Conservation (phyloP, 2,797 vertebrate species). For the Gastrophryne carolinensis region DNA sequence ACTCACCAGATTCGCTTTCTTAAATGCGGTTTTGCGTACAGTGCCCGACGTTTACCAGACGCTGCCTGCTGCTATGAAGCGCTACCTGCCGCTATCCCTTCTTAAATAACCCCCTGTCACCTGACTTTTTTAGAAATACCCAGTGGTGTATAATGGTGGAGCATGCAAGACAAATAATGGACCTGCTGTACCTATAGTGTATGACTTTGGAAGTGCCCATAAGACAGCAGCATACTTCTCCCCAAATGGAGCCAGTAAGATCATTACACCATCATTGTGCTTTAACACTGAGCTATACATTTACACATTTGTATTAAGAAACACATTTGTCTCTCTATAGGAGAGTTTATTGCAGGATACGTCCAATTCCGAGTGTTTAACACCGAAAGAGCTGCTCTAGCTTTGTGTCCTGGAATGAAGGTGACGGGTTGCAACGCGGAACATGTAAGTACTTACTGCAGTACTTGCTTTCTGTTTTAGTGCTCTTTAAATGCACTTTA, state of each 20-base stretch:
- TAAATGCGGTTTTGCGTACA: no score
- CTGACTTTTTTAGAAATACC: conserved; percentile 1
- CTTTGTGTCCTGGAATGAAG: conserved; percentile 69
- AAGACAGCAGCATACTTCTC: background rate
- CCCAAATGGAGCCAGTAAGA: background rate
- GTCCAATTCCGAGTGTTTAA: conserved; percentile 70
- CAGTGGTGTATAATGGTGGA: background rate
- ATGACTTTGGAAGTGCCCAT: background rate
- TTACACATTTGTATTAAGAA: no score
- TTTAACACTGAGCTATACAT: no score
- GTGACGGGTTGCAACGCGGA: conserved; percentile 63
- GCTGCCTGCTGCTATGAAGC: no score
- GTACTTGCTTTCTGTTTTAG: no score
- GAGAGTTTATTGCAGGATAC: conserved; percentile 63
- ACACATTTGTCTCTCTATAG: no score
- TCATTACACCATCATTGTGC: no score
- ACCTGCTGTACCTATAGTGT: background rate
- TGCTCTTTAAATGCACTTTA: no score
- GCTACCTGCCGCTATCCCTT: no score
- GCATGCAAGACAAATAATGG: background rate
- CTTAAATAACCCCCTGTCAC: no score
- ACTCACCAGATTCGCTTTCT: no score
- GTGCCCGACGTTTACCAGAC: no score
- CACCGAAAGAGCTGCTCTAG: conserved; percentile 60
- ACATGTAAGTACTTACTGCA: conserved; percentile 57